phyloP scores from a whole-genome alignment of 2,113 vertebrate genomes.

The Corythornis madagascariensis region DNA sequence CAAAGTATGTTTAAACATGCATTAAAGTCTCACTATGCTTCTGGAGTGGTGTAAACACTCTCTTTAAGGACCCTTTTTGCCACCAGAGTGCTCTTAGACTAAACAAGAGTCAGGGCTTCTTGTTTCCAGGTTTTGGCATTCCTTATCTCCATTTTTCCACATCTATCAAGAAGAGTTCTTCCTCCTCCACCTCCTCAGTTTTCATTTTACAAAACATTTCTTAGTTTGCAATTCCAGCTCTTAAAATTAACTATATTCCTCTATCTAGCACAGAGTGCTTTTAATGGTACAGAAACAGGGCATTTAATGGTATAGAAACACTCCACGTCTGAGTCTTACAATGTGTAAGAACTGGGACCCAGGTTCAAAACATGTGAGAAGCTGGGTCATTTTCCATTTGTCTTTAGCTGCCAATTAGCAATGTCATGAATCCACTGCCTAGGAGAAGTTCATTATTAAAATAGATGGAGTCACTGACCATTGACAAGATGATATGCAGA shows the following conservation, averaged over 20 bases:
- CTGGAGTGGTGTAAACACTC: conserved; percentile 43
- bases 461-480: neutral
- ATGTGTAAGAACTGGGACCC: neutral
- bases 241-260: neutral
- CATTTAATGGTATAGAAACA: neutral
- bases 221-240: neutral
- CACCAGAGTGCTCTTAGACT: neutral
- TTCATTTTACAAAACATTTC: neutral
- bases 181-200: neutral
- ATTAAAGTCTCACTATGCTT: neutral
- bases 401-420: conserved; percentile 28
- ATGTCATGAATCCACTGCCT: conserved; percentile 5
- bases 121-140: conserved; percentile 18
- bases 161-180: neutral
- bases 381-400: neutral
- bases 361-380: neutral
- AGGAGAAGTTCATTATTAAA: conserved; percentile 3
- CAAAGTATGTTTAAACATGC: conserved; percentile 27
- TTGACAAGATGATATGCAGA: neutral
- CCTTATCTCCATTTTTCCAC: neutral
- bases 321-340: neutral
- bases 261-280: neutral
- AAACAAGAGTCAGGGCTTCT: neutral
- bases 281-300: neutral
- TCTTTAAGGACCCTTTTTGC: conserved; percentile 21